Evolutionary conservation across 2,797 vertebrate species (phyloP).

Genomic region (Mustela erminea): DNA sequence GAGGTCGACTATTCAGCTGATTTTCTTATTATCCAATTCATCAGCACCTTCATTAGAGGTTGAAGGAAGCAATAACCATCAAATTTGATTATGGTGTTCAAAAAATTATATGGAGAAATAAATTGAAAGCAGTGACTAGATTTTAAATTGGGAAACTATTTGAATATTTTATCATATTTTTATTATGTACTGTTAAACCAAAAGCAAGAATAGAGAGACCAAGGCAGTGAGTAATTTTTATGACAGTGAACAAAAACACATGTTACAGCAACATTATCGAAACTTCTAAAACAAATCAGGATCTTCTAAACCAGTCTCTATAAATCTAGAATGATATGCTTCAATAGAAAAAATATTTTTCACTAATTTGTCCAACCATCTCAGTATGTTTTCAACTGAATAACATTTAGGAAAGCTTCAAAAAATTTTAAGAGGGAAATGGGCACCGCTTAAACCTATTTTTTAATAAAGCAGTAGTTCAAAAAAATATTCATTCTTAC

Average conservation of each 20-base stretch:
- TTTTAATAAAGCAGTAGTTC: constrained; percentile 28
- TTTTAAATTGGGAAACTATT: constrained; percentile 32
- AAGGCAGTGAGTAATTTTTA: constrained; percentile 36
- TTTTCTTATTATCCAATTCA: constrained; percentile 5
- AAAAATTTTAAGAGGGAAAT: constrained; percentile 10
- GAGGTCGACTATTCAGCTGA: not conserved
- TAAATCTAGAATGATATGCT: not conserved
- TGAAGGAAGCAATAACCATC: not conserved
- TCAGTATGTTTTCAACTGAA: not conserved
- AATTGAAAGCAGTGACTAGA: not conserved
- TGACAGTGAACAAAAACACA: not conserved
- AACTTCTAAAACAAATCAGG: not conserved
- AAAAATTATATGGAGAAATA: not conserved
- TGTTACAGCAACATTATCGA: not conserved
- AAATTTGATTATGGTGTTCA: not conserved
- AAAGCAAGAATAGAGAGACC: constrained; percentile 22
- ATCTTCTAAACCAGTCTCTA: not conserved
- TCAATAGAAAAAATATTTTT: constrained; percentile 25
- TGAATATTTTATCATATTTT: not conserved
- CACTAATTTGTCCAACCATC: not conserved
- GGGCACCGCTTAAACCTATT: not conserved
- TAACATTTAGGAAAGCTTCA: not conserved
- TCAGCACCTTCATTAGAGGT: not conserved
- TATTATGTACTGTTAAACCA: constrained; percentile 41
- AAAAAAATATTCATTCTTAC: constrained; percentile 87